These are phyloP conservation scores for Netelia melanura DNA, from an alignment of 2,888 invertebrate genomes.

Conservation along the genomic window DNA sequence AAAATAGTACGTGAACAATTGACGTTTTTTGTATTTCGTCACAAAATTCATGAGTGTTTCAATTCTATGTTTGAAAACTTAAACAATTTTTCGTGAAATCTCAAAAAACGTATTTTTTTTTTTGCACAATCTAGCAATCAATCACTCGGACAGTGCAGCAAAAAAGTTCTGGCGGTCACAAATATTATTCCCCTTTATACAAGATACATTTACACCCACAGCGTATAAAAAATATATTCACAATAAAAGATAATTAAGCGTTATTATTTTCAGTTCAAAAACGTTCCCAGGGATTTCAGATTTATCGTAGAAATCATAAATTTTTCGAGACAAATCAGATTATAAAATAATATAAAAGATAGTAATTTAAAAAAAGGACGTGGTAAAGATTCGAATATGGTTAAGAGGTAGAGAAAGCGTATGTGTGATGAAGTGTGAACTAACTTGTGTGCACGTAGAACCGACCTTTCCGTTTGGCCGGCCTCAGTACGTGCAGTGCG, in stretches of 20 bases:
- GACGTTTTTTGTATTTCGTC: background rate
- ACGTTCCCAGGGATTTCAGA: background rate
- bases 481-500: conserved; percentile 93
- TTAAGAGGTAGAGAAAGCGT: conserved; percentile 78
- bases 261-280: background rate
- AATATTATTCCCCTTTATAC: background rate
- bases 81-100: background rate
- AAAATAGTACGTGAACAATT: no score
- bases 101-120: background rate
- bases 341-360: conserved; percentile 26
- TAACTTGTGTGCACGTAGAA: conserved; percentile 85
- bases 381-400: conserved; percentile 29
- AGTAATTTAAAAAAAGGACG: conserved; percentile 39
- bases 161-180: background rate
- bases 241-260: background rate
- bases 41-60: background rate
- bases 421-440: conserved; percentile 84
- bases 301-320: background rate
- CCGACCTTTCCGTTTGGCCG: conserved; percentile 89
- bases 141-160: background rate
- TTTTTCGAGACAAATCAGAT: background rate
- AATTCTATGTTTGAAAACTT: background rate
- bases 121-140: background rate
- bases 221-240: background rate
- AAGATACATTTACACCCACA: background rate